Percentiles rank a stretch among this genome's conserved stretches.
phyloP scores from a whole-genome alignment of 1,140 invertebrate genomes.

The Macrocentrus cingulum region DNA sequence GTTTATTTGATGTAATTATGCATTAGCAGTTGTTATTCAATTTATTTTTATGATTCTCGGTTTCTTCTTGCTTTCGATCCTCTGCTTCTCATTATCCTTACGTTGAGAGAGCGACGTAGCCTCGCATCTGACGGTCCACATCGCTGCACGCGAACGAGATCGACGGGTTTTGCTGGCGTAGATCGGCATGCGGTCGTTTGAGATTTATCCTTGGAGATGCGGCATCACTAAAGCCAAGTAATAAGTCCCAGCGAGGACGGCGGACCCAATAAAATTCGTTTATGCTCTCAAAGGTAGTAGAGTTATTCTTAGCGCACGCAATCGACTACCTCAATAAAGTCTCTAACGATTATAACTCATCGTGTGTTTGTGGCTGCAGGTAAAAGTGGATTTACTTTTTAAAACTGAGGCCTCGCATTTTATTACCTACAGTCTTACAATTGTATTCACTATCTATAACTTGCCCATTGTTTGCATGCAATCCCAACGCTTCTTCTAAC shows the following conservation, averaged over 20 bases:
- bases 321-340: slow-evolving; percentile 9
- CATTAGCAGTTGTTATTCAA: background rate
- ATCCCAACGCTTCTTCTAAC: too few relatives aligned
- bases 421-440: too few relatives aligned
- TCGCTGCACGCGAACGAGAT: slow-evolving; percentile 18
- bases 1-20: background rate
- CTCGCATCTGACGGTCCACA: slow-evolving; percentile 8
- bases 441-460: too few relatives aligned
- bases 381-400: too few relatives aligned
- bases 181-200: slow-evolving; percentile 16
- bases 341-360: slow-evolving; percentile 8
- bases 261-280: too few relatives aligned
- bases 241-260: background rate
- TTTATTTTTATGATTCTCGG: background rate
- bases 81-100: slow-evolving; percentile 9
- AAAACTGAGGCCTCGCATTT: too few relatives aligned
- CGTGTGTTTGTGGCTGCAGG: too few relatives aligned
- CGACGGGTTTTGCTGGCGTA: slow-evolving; percentile 14
- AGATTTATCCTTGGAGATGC: background rate
- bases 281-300: background rate
- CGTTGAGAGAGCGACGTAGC: background rate
- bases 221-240: background rate
- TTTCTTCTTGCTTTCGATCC: background rate
- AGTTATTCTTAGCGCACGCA: background rate
- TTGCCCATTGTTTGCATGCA: too few relatives aligned